Base-by-base conservation (phyloP, 2,113 vertebrate species). In the Zosterops borbonicus region DNA sequence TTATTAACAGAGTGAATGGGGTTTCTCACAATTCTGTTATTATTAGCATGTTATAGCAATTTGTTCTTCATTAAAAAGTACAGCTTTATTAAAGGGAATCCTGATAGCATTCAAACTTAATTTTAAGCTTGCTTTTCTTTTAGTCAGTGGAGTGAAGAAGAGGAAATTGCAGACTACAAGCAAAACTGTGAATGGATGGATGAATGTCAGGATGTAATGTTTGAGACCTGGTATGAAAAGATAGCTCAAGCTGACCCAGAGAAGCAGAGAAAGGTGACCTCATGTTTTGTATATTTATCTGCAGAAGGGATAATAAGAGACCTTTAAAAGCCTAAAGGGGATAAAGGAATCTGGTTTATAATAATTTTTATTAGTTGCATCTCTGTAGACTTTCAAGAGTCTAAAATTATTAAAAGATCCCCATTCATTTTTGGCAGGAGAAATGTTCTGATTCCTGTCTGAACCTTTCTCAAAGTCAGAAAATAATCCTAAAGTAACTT, bases 151-250 rank as follows among this genome's bases (percentile, higher is more conserved):
- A 99, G 98, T 20, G 99, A 99, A 97, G 99, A 99, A 94, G 99
- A 99, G 87, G 99, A 99, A 97, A 98, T 99, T 39, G 97, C 98
- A 47, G 99, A 99, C 97, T 99, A 99, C 95, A 99, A 99, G 97
- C 99, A 99, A 97, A 99, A 99, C 95, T 98, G 98, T 52, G 99
- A 99, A 90, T 99, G 99, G 99, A 99, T 99, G 99, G 99, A 99
- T 47, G 99, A 99, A 97, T 99, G 99, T 83, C 98, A 99, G 97
- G 99, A 99, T 49, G 98, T 99, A 44, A 99, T 99, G 98, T 99
- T 99, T 97, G 99, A 99, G 97, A 98, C 98, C 96, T 99, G 99
- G 99, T 99, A 99, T 89, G 99, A 99, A 97, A 99, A 99, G 98
- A 99, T 99, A 50, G 97, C 98, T 78, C 99, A 99, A 94, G 98